Conservation (phyloP, 1,140 invertebrate genomes). For the Phymorhynchus buccinoides region DNA sequence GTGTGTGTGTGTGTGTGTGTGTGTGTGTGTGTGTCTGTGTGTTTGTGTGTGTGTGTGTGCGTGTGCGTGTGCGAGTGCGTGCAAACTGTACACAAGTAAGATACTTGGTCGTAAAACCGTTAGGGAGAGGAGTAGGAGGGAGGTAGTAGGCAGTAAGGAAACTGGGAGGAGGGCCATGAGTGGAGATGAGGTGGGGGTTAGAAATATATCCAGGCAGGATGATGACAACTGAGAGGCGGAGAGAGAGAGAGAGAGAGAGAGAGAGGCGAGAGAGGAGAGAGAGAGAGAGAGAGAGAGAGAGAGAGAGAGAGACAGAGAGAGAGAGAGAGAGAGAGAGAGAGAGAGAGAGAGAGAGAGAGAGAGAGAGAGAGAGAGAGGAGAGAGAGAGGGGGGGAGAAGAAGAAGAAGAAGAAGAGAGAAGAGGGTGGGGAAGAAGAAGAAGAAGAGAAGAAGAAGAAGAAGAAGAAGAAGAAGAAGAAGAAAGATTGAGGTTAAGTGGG, state of each 20-base stretch:
- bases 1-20: background rate
- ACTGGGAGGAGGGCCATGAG: too few species aligned
- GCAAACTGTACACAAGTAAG: background rate
- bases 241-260: background rate
- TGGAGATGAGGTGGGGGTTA: too few species aligned
- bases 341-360: slow-evolving; percentile 8
- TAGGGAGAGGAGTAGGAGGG: background rate
- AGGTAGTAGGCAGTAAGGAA: too few species aligned
- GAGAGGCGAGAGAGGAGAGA: background rate
- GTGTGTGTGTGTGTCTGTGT: background rate
- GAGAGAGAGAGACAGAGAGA: background rate
- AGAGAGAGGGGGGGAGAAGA: background rate
- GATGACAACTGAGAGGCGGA: background rate
- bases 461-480: background rate
- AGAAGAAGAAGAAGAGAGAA: background rate
- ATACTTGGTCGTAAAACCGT: too few species aligned
- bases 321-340: background rate
- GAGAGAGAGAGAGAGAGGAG: background rate
- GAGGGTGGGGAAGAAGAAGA: background rate
- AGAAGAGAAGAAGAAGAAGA: background rate
- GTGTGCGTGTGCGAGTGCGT: background rate
- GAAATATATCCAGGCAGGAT: too few species aligned
- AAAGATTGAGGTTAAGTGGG: background rate
- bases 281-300: background rate
- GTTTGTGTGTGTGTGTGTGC: background rate